A percentile compares a stretch with the other conserved stretches of the same genome.
These are phyloP conservation scores for Vombatus ursinus DNA, from an alignment of 2,113 vertebrate genomes.

Conservation along the genomic window DNA sequence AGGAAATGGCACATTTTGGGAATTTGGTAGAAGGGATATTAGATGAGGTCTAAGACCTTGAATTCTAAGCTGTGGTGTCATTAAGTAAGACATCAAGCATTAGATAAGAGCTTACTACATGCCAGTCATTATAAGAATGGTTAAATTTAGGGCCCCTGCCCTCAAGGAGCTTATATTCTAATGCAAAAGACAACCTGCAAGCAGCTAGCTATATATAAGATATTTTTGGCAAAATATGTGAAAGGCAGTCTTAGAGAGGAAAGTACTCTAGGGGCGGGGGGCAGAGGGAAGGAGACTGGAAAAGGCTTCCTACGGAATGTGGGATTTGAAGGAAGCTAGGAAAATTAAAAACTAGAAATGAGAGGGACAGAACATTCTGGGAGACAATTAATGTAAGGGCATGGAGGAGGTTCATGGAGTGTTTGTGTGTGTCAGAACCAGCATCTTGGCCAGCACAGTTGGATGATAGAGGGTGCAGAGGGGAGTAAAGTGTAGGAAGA, in stretches of 20 bases:
- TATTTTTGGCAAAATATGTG: background rate
- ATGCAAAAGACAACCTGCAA: background rate
- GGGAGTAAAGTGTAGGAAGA: background rate
- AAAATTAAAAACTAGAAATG: background rate
- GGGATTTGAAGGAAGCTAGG: background rate
- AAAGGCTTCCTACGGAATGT: background rate
- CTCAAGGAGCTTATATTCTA: background rate
- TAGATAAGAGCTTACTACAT: background rate
- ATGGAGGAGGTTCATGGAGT: background rate
- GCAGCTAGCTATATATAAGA: background rate
- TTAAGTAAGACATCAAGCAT: background rate
- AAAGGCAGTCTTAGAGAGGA: background rate
- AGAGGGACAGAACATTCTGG: background rate
- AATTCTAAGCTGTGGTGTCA: background rate
- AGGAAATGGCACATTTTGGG: background rate
- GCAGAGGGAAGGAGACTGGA: no score
- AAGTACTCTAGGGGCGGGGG: background rate
- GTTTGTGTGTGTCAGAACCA: background rate
- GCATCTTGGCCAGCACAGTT: background rate
- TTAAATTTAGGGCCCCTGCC: no score
- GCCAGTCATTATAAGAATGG: background rate
- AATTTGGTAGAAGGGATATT: background rate
- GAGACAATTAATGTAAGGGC: background rate
- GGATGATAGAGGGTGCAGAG: background rate
- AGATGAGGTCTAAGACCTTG: background rate